Conservation (phyloP, 53 echinoderm and acorn worm genomes). For the Actinopyga echinites region DNA sequence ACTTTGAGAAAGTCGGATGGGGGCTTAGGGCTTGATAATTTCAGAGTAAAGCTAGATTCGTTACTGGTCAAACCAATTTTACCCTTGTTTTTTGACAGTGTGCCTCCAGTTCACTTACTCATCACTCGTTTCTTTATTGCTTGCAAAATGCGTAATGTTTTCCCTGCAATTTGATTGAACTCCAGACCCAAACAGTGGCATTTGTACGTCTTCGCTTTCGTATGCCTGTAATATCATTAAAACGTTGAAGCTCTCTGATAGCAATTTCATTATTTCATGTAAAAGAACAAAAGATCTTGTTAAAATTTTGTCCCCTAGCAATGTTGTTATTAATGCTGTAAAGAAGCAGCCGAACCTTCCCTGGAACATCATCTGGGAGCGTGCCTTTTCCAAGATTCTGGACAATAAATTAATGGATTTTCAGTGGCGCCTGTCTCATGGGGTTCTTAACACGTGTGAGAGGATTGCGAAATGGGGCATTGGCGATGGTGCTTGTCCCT, state of each 20-base stretch:
- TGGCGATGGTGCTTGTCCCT: conserved; percentile 30
- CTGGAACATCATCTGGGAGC: neutral
- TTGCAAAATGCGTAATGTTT: neutral
- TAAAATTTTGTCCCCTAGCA: neutral
- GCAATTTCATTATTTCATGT: neutral
- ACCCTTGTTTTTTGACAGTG: neutral
- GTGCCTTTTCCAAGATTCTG: neutral
- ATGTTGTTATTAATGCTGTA: neutral
- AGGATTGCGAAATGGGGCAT: conserved; percentile 41
- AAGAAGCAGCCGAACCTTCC: neutral
- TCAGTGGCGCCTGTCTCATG: conserved; percentile 9
- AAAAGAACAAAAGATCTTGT: neutral
- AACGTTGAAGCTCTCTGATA: neutral
- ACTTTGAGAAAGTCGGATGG: neutral
- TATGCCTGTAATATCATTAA: conserved; percentile 4
- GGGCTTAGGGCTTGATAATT: conserved; percentile 31
- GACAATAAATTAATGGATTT: conserved; percentile 33
- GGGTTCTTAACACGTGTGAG: conserved; percentile 1
- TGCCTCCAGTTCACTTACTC: conserved; percentile 9
- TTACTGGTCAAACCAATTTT: conserved; percentile 10
- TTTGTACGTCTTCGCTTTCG: neutral
- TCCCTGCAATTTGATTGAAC: neutral
- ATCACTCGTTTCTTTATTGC: conserved; percentile 24
- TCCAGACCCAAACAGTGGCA: conserved; percentile 18
- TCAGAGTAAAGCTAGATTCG: conserved; percentile 2